Percentiles rank a stretch among this genome's conserved stretches.
Conservation (phyloP, 2,113 vertebrate genomes). For the Tricholaema leucomelas region DNA sequence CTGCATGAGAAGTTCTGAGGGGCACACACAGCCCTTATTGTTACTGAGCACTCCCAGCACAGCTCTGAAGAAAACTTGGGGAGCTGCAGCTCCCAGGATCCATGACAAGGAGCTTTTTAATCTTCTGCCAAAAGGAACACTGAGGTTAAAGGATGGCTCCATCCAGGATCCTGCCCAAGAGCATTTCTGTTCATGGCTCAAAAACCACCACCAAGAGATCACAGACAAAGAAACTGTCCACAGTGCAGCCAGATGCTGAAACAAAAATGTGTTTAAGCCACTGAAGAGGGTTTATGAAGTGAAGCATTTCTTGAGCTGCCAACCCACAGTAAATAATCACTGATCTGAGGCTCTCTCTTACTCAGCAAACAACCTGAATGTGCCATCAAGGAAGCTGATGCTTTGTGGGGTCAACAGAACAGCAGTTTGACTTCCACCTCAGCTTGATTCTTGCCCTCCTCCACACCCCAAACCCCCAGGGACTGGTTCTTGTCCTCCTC, state of each 20-base stretch:
- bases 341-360: background rate
- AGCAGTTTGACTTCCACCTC: background rate
- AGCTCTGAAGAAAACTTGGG: constrained; percentile 36
- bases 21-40: background rate
- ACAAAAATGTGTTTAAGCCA: background rate
- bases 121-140: constrained; percentile 58
- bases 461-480: background rate
- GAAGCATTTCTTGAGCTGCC: constrained; percentile 29
- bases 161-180: constrained; percentile 10
- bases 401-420: constrained; percentile 12
- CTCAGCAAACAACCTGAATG: background rate
- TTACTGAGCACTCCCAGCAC: background rate
- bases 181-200: constrained; percentile 57
- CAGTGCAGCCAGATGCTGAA: constrained; percentile 53
- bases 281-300: constrained; percentile 56
- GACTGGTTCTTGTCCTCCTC: too few relatives aligned
- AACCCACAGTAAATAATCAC: constrained; percentile 59
- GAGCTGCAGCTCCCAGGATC: constrained; percentile 13
- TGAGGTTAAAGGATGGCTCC: constrained; percentile 58
- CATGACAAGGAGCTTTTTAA: constrained; percentile 36
- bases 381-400: constrained; percentile 22
- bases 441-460: background rate
- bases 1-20: background rate
- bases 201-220: constrained; percentile 46
- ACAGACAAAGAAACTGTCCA: constrained; percentile 51